phyloP scores from a whole-genome alignment of 2,888 invertebrate species.

The Agrochola lota region DNA sequence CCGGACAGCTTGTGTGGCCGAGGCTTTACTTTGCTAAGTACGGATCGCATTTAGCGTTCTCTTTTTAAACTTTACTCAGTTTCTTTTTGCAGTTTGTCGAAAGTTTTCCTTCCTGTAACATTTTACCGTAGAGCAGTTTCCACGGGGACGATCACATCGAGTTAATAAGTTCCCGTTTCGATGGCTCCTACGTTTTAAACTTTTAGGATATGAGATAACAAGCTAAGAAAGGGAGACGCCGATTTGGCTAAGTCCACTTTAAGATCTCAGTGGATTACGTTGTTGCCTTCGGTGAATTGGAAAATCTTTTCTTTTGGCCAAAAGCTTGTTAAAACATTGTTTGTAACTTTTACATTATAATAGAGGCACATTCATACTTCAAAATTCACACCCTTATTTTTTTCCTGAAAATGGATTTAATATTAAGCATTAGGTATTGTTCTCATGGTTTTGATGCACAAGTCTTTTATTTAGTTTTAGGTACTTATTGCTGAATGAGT shows the following conservation, averaged over 20 bases:
- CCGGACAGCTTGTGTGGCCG: constrained; percentile 57
- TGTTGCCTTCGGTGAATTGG: constrained; percentile 75
- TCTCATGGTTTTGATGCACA: not conserved
- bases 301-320: constrained; percentile 70
- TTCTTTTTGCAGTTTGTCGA: constrained; percentile 88
- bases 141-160: constrained; percentile 89
- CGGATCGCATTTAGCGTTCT: constrained; percentile 86
- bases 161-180: constrained; percentile 90
- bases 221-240: constrained; percentile 88
- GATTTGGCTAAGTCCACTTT: constrained; percentile 88
- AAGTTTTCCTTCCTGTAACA: constrained; percentile 89
- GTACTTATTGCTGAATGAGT: not conserved
- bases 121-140: constrained; percentile 88
- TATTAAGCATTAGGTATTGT: not conserved
- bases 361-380: constrained; percentile 40
- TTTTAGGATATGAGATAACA: constrained; percentile 91
- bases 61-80: constrained; percentile 86
- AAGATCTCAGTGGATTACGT: constrained; percentile 79
- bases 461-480: not conserved
- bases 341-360: constrained; percentile 55
- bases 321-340: constrained; percentile 66
- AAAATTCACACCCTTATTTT: not conserved
- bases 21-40: constrained; percentile 78
- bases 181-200: constrained; percentile 90
- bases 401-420: not conserved